phyloP scores from a whole-genome alignment of 2,113 vertebrate species.

The Albula glossodonta region DNA sequence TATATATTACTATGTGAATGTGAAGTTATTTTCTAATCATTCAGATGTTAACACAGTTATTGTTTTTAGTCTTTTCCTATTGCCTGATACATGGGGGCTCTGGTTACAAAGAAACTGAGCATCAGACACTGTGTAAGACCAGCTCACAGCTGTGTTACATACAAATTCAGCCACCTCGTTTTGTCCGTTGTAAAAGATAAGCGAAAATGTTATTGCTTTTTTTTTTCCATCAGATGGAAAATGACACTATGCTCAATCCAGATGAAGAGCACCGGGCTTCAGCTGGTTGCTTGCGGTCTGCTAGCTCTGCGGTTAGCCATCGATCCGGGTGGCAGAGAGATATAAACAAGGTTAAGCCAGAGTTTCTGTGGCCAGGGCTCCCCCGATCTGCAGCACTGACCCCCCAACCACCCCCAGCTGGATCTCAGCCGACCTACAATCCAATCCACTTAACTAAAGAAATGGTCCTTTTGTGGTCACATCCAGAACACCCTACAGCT shows the following conservation, averaged over 20 bases:
- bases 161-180: not conserved
- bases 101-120: no score
- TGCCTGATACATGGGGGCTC: no score
- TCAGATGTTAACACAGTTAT: no score
- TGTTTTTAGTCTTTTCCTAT: no score
- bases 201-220: conserved; percentile 51
- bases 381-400: conserved; percentile 26
- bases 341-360: conserved; percentile 41
- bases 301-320: conserved; percentile 31
- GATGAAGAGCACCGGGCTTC: conserved; percentile 32
- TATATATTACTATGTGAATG: no score
- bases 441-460: conserved; percentile 36
- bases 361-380: conserved; percentile 30
- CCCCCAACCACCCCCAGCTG: conserved; percentile 15
- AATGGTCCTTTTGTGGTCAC: conserved; percentile 36
- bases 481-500: conserved; percentile 40
- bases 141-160: not conserved
- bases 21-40: no score
- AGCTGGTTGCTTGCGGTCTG: conserved; percentile 16
- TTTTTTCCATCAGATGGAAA: conserved; percentile 54
- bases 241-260: conserved; percentile 46
- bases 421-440: conserved; percentile 16
- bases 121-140: no score
- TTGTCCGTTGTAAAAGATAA: conserved; percentile 21
- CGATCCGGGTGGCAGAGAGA: conserved; percentile 35